Percentiles rank a stretch among this genome's conserved stretches.
These are phyloP conservation scores for Dermatemys mawii DNA, from an alignment of 2,113 vertebrate genomes.

Conservation along the genomic window DNA sequence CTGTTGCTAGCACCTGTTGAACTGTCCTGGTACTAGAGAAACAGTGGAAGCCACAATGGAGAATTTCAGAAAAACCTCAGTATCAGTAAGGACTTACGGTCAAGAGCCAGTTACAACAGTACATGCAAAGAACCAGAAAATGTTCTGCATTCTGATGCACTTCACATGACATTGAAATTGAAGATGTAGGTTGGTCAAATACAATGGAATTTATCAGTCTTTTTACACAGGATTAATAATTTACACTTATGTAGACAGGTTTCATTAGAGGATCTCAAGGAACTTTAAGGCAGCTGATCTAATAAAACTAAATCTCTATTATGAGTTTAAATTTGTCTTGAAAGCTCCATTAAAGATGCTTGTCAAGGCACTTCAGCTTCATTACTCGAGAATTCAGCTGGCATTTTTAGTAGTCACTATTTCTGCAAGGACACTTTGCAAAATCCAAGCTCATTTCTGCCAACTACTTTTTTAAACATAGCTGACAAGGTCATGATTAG, in stretches of 20 bases:
- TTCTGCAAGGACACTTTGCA: neutral
- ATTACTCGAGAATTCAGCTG: neutral
- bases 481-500: neutral
- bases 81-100: neutral
- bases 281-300: neutral
- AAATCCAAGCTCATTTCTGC: neutral
- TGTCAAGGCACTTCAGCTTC: neutral
- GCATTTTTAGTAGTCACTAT: neutral
- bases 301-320: neutral
- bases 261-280: neutral
- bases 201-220: neutral
- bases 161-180: neutral
- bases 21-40: neutral
- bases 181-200: neutral
- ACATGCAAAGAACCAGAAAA: rapidly evolving
- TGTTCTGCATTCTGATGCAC: neutral
- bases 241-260: neutral
- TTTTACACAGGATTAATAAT: neutral
- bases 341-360: neutral
- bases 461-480: neutral
- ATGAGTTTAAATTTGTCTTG: neutral
- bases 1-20: neutral
- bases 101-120: neutral
- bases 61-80: neutral
- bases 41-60: neutral